A percentile compares a stretch with the other conserved stretches of the same genome.
Evolutionary conservation across 2,113 vertebrate species (phyloP).

Genomic region (Misgurnus anguillicaudatus): DNA sequence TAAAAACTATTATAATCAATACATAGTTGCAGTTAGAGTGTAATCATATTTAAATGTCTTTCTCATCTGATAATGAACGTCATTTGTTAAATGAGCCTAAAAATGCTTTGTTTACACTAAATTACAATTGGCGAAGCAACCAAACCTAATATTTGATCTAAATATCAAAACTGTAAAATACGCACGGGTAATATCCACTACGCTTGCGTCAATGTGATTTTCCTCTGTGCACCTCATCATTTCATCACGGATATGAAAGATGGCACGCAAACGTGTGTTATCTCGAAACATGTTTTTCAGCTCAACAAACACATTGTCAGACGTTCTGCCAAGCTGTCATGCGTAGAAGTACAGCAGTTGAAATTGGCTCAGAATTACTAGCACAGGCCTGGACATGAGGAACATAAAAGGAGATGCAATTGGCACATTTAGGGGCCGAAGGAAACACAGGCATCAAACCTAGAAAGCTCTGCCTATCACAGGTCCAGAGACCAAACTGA

Average conservation of each 20-base stretch:
- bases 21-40: too few relatives aligned
- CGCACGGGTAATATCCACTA: conserved; percentile 3
- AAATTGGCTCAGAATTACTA: conserved; percentile 57
- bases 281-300: conserved; percentile 21
- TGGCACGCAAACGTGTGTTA: background rate
- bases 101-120: background rate
- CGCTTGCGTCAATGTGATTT: background rate
- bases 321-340: conserved; percentile 47
- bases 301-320: conserved; percentile 27
- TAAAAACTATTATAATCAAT: too few relatives aligned
- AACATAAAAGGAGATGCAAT: conserved; percentile 65
- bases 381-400: conserved; percentile 49
- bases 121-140: conserved; percentile 16
- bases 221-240: background rate
- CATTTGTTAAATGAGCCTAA: background rate
- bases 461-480: conserved; percentile 5
- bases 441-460: conserved; percentile 53
- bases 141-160: conserved; percentile 7
- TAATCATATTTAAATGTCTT: background rate
- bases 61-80: background rate
- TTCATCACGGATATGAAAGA: conserved; percentile 12
- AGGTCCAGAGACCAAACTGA: conserved; percentile 2
- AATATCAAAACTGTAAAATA: background rate
- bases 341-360: conserved; percentile 24
- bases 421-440: conserved; percentile 59